Base-by-base conservation (phyloP, 2,888 invertebrate species). In the Plebejus anna region DNA sequence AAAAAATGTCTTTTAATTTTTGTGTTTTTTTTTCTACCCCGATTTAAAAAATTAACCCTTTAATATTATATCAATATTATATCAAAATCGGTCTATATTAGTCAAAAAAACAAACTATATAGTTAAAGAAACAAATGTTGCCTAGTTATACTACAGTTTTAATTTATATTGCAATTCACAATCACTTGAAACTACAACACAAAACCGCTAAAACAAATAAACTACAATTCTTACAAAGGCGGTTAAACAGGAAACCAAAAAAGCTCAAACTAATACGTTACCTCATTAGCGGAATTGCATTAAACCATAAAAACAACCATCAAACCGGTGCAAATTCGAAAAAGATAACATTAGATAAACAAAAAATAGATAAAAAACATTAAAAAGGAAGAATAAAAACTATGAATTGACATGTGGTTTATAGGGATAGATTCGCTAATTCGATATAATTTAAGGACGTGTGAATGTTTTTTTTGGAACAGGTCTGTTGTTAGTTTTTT, bases 251-350 rank as follows among this genome's bases (percentile, higher is more conserved):
- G 73, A 73, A 82, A 86, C 85, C 80, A 79, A 84, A 84, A 82
- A 81, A 80, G 86, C 87, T 47, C 22, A 11, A 72, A 73, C 89
- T 91, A 90, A 88, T 90, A 86, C 82, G 83, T 85, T 82, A 85
- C 85, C 86, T 90, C 89, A 89, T 91, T 92, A 90, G 87, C 84
- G 80, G 85, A 88, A 90, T 90, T 87, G 85, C 83, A 82, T 85
- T 85, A 89, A 86, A 81, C 84, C 84, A 86, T 87, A 89, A 90
- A 90, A 90, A 89, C 84, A 80, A 79, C 82, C 84, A 86, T 89
- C 85, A 85, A 85, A 83, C 82, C 85, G 89, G 90, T 89, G 90
- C 88, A 88, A 92, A 91, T 89, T 88, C 81, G 85, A 86, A 88
- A 86, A 87, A 86, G 84, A 82, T 80, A 79, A 82, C 79, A 82